Evolutionary conservation across 2,113 vertebrate genomes (phyloP), one percentile per base, ranked within the genome.

Genomic region (Nanorana parkeri): DNA sequence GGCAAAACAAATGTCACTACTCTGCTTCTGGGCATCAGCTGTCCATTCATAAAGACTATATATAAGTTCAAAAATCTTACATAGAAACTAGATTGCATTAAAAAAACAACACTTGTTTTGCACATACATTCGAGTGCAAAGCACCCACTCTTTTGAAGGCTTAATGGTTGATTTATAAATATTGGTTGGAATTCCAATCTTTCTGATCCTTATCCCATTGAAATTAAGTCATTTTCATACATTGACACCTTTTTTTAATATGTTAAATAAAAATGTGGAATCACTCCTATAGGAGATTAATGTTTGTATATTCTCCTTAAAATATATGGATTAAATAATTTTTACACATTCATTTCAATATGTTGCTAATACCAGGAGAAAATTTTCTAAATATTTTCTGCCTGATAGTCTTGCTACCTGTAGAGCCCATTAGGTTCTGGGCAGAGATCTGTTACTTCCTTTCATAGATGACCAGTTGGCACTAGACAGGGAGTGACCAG

Each of bases 1-100:
- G 54, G 77, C 65, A 79, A 79, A 67, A 79, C 77, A 79, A 79
- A 23, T 55, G 55, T 79, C 66, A 79, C 77, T 20, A 79, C 66
- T 72, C 52, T 79, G 65, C 20, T 23, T 55, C 64, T 41, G 65
- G 77, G 54, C 17, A 17, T 23, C 10, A 32, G 65, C 51, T 54
- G 32, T 47, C 74, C 51, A 64, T 52, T 77, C 51, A 23, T 66
- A 65, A 60, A 32, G 29, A 56, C 66, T 68, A 68, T 74, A 79
- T 32, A 5, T 60, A 47, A 23, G 41, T 68, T 41, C 24, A 67
- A 68, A 68, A 68, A 58, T 60, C 20, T 68, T 36, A 79, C 77
- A 79, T 68, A 79, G 20, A 68, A 68, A 79, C 64, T 41, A 17
- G 28, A 32, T 68, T 68, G 28, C 66, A 69, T 61, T 47, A 51